Percentiles rank a stretch among this genome's conserved stretches.
Evolutionary conservation across 2,888 invertebrate genomes (phyloP).

Genomic region (Drosophila buzzatii): DNA sequence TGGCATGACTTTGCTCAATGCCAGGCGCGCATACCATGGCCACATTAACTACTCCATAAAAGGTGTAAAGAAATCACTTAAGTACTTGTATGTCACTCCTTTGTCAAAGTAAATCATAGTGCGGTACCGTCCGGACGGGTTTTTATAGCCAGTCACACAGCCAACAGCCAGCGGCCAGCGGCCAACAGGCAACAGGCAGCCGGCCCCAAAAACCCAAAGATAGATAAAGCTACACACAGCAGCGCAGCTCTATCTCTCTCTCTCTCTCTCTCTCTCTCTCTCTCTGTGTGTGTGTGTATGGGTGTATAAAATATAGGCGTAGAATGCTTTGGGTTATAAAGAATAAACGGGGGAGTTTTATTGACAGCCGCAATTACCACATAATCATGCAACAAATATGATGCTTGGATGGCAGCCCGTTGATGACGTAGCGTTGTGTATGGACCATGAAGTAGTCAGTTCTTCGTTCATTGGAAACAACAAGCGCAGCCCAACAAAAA

Average conservation of each 20-base stretch:
- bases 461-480: constrained; percentile 31
- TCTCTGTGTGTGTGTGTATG: constrained; percentile 18
- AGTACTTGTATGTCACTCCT: constrained; percentile 82
- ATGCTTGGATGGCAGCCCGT: constrained; percentile 67
- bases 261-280: too few relatives aligned
- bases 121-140: constrained; percentile 55
- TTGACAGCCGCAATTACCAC: constrained; percentile 84
- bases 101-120: constrained; percentile 80
- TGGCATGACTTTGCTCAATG: constrained; percentile 76
- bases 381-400: constrained; percentile 83
- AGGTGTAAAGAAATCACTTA: constrained; percentile 81
- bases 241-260: constrained; percentile 1
- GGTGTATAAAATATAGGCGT: constrained; percentile 68
- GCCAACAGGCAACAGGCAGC: constrained; percentile 5
- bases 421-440: constrained; percentile 67
- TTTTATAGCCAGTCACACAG: constrained; percentile 57
- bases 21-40: constrained; percentile 71
- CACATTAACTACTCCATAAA: constrained; percentile 82
- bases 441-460: constrained; percentile 66
- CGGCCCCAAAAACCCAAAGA: constrained; percentile 26
- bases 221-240: constrained; percentile 33
- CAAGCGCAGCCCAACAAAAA: constrained; percentile 42
- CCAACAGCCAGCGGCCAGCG: constrained; percentile 7
- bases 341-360: constrained; percentile 84
- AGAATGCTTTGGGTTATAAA: constrained; percentile 79